phyloP scores from a whole-genome alignment of 2,113 vertebrate species.

The Sylvietta virens region DNA sequence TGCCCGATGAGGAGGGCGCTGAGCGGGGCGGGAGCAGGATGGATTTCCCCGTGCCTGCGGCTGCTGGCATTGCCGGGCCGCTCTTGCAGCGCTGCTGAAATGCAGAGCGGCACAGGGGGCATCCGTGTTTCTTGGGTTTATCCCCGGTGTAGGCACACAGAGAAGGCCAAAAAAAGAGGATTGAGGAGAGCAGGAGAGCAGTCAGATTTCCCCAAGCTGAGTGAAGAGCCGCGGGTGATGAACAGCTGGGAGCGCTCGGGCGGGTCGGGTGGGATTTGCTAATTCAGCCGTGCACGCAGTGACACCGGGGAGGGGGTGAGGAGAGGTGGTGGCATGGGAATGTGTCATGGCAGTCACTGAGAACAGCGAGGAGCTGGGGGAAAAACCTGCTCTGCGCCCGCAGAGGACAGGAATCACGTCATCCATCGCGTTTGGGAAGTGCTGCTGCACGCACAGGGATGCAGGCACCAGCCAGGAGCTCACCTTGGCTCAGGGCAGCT shows the following conservation, averaged over 20 bases:
- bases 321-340: neutral
- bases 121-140: neutral
- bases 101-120: neutral
- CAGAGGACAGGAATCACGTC: neutral
- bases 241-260: neutral
- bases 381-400: neutral
- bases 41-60: accelerated
- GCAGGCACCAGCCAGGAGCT: neutral
- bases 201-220: neutral
- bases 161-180: neutral
- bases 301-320: neutral
- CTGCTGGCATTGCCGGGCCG: neutral
- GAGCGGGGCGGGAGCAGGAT: neutral
- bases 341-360: neutral
- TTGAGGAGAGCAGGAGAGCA: neutral
- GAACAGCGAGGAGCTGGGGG: neutral
- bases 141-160: neutral
- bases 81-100: neutral
- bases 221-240: neutral
- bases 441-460: neutral
- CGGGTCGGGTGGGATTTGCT: neutral
- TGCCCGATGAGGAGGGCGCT: accelerated
- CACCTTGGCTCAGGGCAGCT: accelerated
- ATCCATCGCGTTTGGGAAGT: neutral
- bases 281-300: accelerated